These are phyloP conservation scores for Platorchestia sp. DNA, from an alignment of 1,140 invertebrate species.

Conservation along the genomic window DNA sequence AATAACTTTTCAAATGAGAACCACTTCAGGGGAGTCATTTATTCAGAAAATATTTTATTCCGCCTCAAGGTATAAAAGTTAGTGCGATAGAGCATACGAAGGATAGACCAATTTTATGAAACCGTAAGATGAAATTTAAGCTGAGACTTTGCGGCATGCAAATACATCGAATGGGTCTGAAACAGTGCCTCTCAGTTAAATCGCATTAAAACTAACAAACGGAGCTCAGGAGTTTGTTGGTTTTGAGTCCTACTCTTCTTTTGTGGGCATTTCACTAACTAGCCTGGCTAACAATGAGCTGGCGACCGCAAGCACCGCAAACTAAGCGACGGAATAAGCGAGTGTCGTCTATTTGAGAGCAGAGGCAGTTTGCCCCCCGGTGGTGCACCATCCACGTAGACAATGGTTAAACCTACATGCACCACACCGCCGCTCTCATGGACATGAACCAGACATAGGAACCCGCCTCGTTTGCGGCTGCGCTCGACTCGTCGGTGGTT, in stretches of 20 bases:
- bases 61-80: neutral
- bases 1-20: neutral
- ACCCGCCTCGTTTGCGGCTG: neutral
- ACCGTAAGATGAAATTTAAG: neutral
- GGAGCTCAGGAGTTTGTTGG: neutral
- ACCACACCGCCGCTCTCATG: neutral
- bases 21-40: neutral
- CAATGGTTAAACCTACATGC: neutral
- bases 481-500: neutral
- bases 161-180: neutral
- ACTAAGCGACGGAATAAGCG: neutral
- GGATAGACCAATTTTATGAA: neutral
- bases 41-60: neutral
- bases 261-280: constrained; percentile 34
- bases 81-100: too few relatives aligned
- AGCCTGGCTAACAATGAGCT: constrained; percentile 15
- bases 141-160: neutral
- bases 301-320: constrained; percentile 6
- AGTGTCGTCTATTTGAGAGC: constrained; percentile 11
- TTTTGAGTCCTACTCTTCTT: neutral
- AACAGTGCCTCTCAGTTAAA: neutral
- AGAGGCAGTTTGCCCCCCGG: neutral
- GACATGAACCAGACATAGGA: neutral
- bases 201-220: neutral
- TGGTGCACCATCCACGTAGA: neutral